Evolutionary conservation across 2,113 vertebrate species (phyloP).

Genomic region (Bos indicus): DNA sequence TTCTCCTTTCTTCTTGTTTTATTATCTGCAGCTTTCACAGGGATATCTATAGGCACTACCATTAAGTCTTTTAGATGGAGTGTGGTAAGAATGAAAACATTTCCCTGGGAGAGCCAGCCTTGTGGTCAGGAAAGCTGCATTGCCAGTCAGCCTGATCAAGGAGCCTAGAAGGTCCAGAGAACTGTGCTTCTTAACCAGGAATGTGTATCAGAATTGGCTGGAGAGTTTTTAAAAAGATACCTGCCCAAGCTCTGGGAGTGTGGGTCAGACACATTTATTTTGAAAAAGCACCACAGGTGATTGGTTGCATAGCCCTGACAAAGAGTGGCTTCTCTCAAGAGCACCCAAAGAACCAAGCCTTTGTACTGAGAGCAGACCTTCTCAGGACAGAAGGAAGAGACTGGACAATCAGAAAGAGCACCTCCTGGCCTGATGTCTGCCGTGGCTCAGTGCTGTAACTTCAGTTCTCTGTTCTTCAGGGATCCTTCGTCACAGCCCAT

Average conservation of each 20-base stretch:
- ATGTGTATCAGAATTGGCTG: neutral
- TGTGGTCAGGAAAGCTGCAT: neutral
- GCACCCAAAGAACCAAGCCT: neutral
- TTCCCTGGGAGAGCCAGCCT: neutral
- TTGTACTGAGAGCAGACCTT: neutral
- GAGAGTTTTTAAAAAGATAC: neutral
- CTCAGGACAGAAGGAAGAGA: neutral
- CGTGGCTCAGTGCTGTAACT: neutral
- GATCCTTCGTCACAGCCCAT: neutral
- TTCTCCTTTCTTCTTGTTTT: neutral
- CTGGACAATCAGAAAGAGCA: neutral
- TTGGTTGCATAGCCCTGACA: neutral
- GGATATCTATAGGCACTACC: neutral
- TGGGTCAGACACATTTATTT: neutral
- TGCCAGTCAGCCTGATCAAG: neutral
- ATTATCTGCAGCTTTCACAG: neutral
- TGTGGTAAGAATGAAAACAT: neutral
- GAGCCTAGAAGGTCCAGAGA: neutral
- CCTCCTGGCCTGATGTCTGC: neutral
- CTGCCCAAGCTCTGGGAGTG: neutral
- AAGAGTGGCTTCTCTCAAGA: neutral
- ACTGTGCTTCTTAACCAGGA: neutral
- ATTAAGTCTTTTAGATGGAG: neutral
- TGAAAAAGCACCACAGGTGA: neutral
- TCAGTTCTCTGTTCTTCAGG: neutral